phyloP scores from a whole-genome alignment of 2,888 invertebrate species.

The Deilephila porcellus region DNA sequence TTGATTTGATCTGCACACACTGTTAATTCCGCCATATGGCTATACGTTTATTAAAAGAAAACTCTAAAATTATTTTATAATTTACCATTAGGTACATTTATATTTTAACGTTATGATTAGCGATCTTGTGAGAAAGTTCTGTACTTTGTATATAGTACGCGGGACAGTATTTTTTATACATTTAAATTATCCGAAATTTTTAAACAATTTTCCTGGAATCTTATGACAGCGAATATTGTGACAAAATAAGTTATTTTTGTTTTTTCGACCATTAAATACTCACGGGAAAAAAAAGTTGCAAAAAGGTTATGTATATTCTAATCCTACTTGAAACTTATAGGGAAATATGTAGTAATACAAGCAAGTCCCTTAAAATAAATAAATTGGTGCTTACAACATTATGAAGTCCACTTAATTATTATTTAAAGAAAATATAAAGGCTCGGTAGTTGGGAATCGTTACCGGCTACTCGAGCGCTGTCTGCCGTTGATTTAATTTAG shows the following conservation, averaged over 20 bases:
- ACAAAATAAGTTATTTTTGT: neutral
- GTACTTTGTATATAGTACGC: conserved; percentile 55
- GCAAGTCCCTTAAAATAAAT: neutral
- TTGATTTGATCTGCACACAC: conserved; percentile 17
- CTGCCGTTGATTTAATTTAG: neutral
- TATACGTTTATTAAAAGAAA: conserved; percentile 14
- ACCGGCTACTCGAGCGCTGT: neutral
- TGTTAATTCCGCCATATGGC: conserved; percentile 22
- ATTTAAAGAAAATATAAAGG: neutral
- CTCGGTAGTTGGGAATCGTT: too few species aligned
- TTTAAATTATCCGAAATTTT: neutral
- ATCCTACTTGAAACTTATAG: neutral
- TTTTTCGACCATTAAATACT: neutral
- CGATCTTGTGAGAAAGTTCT: conserved; percentile 46
- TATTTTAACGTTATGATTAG: conserved; percentile 27
- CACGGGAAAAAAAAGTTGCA: too few species aligned
- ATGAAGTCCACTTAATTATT: neutral
- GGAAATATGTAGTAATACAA: neutral
- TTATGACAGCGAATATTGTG: neutral
- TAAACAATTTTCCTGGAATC: too few species aligned
- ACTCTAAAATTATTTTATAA: conserved; percentile 16
- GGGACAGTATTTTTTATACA: conserved; percentile 33
- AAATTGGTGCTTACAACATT: neutral
- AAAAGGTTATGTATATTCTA: neutral
- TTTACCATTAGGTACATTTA: conserved; percentile 26